A percentile compares a stretch with the other conserved stretches of the same genome.
phyloP scores from a whole-genome alignment of 1,140 invertebrate species.

The Neomicropteryx cornuta region DNA sequence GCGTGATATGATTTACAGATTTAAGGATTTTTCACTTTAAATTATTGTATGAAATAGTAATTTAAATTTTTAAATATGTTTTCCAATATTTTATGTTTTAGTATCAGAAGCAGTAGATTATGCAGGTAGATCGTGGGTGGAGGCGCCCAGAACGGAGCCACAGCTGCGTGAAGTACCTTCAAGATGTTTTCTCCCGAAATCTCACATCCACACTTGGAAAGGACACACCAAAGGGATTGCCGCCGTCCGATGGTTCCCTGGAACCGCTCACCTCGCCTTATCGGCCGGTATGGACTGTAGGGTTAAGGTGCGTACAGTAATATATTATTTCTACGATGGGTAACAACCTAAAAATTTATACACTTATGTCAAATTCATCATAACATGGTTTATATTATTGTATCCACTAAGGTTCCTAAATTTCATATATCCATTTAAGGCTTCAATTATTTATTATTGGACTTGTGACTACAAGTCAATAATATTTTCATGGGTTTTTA shows the following conservation, averaged over 20 bases:
- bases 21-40: no score
- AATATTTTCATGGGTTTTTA: no score
- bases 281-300: conserved; percentile 95
- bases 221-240: conserved; percentile 97
- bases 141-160: conserved; percentile 90
- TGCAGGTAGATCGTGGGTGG: conserved; percentile 90
- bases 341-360: no score
- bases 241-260: conserved; percentile 91
- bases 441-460: no score
- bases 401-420: no score
- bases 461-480: no score
- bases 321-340: background rate
- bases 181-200: conserved; percentile 95
- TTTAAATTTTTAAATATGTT: no score
- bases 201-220: conserved; percentile 92
- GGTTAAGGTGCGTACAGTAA: conserved; percentile 60
- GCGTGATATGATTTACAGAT: no score
- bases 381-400: no score
- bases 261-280: conserved; percentile 87
- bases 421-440: no score
- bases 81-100: no score
- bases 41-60: conserved; percentile 8
- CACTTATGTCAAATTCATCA: no score
- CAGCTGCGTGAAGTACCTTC: conserved; percentile 89
- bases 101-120: conserved; percentile 94